Percentiles rank a stretch among this genome's conserved stretches.
Evolutionary conservation across 2,113 vertebrate genomes (phyloP).

Genomic region (Pyxicephalus adspersus): DNA sequence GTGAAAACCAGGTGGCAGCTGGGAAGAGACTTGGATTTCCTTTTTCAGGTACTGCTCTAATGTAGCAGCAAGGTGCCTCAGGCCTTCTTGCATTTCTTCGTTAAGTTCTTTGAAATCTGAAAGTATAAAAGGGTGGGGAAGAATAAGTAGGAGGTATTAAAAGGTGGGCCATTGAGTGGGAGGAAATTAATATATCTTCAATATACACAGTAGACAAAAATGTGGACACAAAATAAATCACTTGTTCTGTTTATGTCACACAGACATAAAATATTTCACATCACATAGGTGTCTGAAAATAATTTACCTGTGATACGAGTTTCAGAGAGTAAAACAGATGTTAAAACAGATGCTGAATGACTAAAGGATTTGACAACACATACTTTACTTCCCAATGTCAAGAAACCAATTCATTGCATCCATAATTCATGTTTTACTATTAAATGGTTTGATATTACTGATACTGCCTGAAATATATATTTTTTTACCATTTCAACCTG

Average conservation of each 20-base stretch:
- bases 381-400: not conserved
- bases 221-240: not conserved
- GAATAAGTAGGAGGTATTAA: not conserved
- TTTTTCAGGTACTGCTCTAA: constrained; percentile 83
- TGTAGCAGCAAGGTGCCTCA: constrained; percentile 80
- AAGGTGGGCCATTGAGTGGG: constrained; percentile 10
- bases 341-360: not conserved
- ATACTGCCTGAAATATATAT: no score
- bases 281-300: constrained; percentile 12
- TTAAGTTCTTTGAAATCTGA: constrained; percentile 81
- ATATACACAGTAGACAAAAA: not conserved
- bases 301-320: not conserved
- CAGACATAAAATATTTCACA: not conserved
- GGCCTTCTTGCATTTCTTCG: constrained; percentile 87
- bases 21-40: constrained; percentile 74
- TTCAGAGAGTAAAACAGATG: not conserved
- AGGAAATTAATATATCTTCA: constrained; percentile 7
- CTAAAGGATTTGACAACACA: not conserved
- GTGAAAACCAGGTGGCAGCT: constrained; percentile 77
- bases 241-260: not conserved
- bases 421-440: no score
- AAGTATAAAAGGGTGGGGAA: constrained; percentile 22
- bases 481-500: no score
- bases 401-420: no score
- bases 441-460: no score